Percentiles rank a stretch among this genome's conserved stretches.
Evolutionary conservation across 2,113 vertebrate species (phyloP).

Genomic region (Phrynosoma blainvillii): DNA sequence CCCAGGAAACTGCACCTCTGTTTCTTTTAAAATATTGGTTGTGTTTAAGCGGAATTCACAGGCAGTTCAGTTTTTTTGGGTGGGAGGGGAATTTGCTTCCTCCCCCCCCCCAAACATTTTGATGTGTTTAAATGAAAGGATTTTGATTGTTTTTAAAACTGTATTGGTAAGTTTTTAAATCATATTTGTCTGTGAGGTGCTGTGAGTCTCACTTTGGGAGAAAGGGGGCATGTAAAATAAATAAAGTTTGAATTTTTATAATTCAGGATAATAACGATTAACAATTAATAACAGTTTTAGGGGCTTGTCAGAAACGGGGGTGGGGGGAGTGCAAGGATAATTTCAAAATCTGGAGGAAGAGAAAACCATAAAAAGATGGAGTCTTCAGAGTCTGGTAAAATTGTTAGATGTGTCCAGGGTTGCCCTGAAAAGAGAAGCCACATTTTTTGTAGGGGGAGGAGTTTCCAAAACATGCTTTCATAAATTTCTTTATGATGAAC

Average conservation of each 20-base stretch:
- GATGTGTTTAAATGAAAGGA: too few species aligned
- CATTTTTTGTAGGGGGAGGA: neutral
- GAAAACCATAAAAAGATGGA: neutral
- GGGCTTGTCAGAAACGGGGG: too few species aligned
- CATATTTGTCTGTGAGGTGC: too few species aligned
- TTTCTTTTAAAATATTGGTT: neutral
- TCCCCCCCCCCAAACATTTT: neutral
- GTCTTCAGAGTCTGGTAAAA: neutral
- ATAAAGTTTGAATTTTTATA: too few species aligned
- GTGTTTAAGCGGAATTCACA: neutral
- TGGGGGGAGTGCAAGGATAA: neutral
- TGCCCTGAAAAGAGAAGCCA: neutral
- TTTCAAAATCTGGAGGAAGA: neutral
- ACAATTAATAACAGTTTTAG: neutral
- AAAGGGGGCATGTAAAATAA: too few species aligned
- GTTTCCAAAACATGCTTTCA: too few species aligned
- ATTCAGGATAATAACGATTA: too few species aligned
- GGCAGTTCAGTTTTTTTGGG: neutral
- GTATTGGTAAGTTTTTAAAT: too few species aligned
- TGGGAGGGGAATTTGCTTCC: neutral
- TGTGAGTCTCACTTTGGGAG: too few species aligned
- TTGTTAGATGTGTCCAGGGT: neutral
- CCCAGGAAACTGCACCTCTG: neutral
- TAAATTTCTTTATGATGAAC: neutral
- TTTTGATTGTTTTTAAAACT: too few species aligned